Evolutionary conservation across 2,888 invertebrate species (phyloP), one percentile per base, ranked within the genome.

Genomic region (Protula sp.): DNA sequence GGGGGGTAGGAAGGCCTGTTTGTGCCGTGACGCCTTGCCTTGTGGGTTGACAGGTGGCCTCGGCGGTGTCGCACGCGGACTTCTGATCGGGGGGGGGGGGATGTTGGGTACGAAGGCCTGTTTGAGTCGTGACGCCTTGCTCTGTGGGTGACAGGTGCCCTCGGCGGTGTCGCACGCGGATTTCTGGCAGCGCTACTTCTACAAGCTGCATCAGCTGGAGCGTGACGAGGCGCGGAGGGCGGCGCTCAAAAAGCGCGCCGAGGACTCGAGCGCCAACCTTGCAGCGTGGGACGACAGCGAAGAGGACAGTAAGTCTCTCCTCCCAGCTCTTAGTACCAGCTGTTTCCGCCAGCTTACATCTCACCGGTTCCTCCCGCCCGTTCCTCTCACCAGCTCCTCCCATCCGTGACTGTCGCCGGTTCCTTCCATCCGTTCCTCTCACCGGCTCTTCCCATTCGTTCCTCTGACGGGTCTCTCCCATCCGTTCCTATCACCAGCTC

Each of bases 151-250:
- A n/a, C n/a, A 85, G 84, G 88, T 84, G 30, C 84, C 84, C 14
- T 70, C 78, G 9, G 70, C 75, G 38, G 76, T 91, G 22, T 84
- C 87, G 1, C 87, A 89, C 71, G 85, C 87, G 26, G 84, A 88
- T 63, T 92, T 91, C 81, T 92, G 91, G 91, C 87, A 89, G 75
- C 85, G 90, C 54, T 92, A 91, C 79, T 84, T 90, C 72, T 92
- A 90, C 83, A 88, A 89, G 74, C 87, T 90, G 74, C 89, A 90
- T n/a, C 81, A 89, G 53, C 81, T 90, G 1, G 87, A 89, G 73
- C 87, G 89, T 78, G 86, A 88, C 2, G 84, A 90, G 70, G 88
- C 88, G 4, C 86, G 88, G 30, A 85, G 87, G 62, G 84, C 88
- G 55, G 86, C 86, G 48, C 80, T 85, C 65, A 86, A 85, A 72